A percentile compares a stretch with the other conserved stretches of the same genome.
Evolutionary conservation across 2,797 vertebrate genomes (phyloP).

Genomic region (Phoebastria nigripes): DNA sequence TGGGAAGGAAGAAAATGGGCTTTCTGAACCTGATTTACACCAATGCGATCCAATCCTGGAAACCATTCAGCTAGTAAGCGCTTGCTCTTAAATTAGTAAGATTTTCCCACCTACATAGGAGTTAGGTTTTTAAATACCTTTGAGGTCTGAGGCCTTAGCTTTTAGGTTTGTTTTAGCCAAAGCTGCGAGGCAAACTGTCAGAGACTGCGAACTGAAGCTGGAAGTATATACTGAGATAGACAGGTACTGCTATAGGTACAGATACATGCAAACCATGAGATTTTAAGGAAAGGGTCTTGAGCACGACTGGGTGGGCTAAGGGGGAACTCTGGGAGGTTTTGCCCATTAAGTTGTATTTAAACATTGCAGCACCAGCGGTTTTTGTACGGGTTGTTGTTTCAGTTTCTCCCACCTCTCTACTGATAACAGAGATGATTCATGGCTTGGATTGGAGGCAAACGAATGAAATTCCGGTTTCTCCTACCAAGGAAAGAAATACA

Average conservation of each 20-base stretch:
- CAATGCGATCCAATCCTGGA: background rate
- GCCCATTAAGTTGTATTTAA: background rate
- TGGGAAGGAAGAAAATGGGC: background rate
- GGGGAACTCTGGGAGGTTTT: background rate
- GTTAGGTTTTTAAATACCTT: background rate
- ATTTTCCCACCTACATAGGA: background rate
- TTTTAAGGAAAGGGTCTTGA: background rate
- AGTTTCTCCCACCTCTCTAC: background rate
- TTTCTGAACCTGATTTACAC: background rate
- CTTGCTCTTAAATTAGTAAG: background rate
- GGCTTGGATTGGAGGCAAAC: background rate
- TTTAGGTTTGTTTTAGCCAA: background rate
- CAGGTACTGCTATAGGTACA: background rate
- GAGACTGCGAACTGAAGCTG: background rate
- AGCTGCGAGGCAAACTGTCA: background rate
- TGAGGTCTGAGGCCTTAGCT: background rate
- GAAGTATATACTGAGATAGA: background rate
- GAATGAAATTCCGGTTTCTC: background rate
- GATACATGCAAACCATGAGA: background rate
- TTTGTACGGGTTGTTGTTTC: background rate
- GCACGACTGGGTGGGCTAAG: background rate
- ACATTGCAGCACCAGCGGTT: background rate
- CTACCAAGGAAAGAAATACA: background rate
- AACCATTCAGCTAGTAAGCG: background rate
- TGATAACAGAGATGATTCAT: background rate